These are phyloP conservation scores for Colossoma macropomum DNA, from an alignment of 2,113 vertebrate species.

Conservation along the genomic window DNA sequence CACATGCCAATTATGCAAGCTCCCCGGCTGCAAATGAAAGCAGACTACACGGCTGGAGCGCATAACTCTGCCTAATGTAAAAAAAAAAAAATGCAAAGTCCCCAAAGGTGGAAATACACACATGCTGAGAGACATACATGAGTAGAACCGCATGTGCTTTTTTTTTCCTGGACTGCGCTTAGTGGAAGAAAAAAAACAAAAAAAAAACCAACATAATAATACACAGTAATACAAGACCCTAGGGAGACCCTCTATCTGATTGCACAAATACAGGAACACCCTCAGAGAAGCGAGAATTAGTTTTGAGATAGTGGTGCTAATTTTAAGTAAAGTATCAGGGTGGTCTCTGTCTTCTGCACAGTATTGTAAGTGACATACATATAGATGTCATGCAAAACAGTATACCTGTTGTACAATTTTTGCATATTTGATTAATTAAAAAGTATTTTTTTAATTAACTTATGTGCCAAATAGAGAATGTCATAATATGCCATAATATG, in stretches of 20 bases:
- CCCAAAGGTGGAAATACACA: constrained; percentile 23
- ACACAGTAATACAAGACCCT: neutral
- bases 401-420: too few relatives aligned
- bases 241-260: neutral
- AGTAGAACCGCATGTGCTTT: constrained; percentile 31
- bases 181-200: neutral
- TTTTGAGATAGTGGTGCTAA: too few relatives aligned
- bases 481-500: too few relatives aligned
- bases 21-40: constrained; percentile 44
- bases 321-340: too few relatives aligned
- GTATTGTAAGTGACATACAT: too few relatives aligned
- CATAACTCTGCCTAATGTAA: constrained; percentile 5
- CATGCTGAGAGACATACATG: constrained; percentile 25
- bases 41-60: constrained; percentile 26
- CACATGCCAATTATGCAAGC: constrained; percentile 41
- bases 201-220: neutral
- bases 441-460: too few relatives aligned
- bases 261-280: neutral
- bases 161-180: constrained; percentile 15
- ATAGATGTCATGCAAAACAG: too few relatives aligned
- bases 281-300: too few relatives aligned
- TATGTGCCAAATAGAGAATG: too few relatives aligned
- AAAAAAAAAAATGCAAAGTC: constrained; percentile 22
- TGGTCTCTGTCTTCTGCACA: too few relatives aligned
- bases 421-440: too few relatives aligned